A percentile compares a stretch with the other conserved stretches of the same genome.
Conservation (phyloP, 23 tunicate species). For the Pegea sp. region DNA sequence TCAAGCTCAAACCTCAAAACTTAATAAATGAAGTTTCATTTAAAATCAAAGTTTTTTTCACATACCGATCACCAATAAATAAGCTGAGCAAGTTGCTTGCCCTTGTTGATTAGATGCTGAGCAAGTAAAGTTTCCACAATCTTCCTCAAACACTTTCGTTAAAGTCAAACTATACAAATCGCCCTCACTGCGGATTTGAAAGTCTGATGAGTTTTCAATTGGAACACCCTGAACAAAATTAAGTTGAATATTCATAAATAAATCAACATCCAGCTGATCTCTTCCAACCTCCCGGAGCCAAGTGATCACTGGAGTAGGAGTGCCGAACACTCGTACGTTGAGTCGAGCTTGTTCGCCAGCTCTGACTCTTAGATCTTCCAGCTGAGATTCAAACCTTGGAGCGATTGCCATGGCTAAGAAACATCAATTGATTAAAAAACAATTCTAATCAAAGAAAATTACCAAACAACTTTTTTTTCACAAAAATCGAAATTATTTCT, state of each 20-base stretch:
- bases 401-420: conserved; percentile 34
- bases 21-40: too few species aligned
- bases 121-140: conserved; percentile 70
- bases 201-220: conserved; percentile 69
- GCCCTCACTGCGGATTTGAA: conserved; percentile 67
- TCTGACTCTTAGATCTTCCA: conserved; percentile 12
- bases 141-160: conserved; percentile 64
- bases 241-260: too few species aligned
- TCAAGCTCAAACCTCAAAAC: too few species aligned
- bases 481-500: not conserved
- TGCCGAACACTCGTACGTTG: conserved; percentile 32
- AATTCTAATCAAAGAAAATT: not conserved
- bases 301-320: conserved; percentile 62
- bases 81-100: conserved; percentile 79
- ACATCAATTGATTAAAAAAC: not conserved
- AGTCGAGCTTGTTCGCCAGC: conserved; percentile 57
- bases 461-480: not conserved
- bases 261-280: too few species aligned
- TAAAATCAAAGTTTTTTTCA: too few species aligned
- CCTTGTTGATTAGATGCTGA: conserved; percentile 81
- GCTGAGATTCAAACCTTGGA: conserved; percentile 44
- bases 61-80: conserved; percentile 57
- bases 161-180: conserved; percentile 69
- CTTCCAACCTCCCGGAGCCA: conserved; percentile 85
- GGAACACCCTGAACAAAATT: conserved; percentile 97